phyloP scores from a whole-genome alignment of 2,797 vertebrate species.

The Pseudopleuronectes americanus region DNA sequence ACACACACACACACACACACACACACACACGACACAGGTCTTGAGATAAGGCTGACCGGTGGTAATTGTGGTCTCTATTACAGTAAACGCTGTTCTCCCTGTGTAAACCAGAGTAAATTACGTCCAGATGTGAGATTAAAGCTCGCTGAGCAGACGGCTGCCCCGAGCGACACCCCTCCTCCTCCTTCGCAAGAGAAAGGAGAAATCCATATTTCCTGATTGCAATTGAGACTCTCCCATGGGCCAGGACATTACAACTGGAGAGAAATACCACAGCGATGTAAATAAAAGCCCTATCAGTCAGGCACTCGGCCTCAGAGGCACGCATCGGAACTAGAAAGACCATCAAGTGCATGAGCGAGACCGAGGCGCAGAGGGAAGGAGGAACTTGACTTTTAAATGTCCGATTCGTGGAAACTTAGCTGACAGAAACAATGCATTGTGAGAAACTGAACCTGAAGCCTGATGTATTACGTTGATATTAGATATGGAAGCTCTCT shows the following conservation, averaged over 20 bases:
- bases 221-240: slow-evolving; percentile 80
- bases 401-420: background rate
- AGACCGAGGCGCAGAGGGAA: background rate
- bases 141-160: slow-evolving; percentile 78
- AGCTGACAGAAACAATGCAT: background rate
- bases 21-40: slow-evolving; percentile 72
- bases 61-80: slow-evolving; percentile 88
- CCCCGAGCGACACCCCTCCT: slow-evolving; percentile 76
- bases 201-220: slow-evolving; percentile 89
- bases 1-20: slow-evolving; percentile 53
- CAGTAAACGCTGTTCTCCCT: slow-evolving; percentile 85
- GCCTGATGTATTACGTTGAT: background rate
- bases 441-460: slow-evolving; percentile 1
- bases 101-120: slow-evolving; percentile 88
- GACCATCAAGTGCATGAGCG: slow-evolving; percentile 10
- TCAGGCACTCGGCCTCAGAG: slow-evolving; percentile 52
- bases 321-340: slow-evolving; percentile 22
- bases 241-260: slow-evolving; percentile 79
- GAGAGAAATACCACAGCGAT: slow-evolving; percentile 76
- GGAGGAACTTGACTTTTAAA: background rate
- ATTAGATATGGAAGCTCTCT: background rate
- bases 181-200: slow-evolving; percentile 59
- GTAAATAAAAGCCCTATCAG: slow-evolving; percentile 44
- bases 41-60: slow-evolving; percentile 81
- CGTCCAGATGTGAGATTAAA: slow-evolving; percentile 90